Evolutionary conservation across 2,797 vertebrate genomes (phyloP).

Genomic region (Hippocampus kuda): DNA sequence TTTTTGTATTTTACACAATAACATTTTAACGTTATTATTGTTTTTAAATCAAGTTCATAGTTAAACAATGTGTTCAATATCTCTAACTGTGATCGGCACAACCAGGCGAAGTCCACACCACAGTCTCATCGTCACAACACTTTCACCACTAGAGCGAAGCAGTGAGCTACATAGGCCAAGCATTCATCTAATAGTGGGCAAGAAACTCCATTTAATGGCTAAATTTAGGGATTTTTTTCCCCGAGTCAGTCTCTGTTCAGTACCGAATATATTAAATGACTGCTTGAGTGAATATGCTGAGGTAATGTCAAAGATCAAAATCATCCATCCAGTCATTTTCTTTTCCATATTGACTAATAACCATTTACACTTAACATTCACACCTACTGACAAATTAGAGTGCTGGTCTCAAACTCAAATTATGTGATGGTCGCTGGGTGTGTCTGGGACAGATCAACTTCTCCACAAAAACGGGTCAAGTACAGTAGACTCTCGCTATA

Average conservation of each 20-base stretch:
- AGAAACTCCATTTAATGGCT: not conserved
- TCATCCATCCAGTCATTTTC: not conserved
- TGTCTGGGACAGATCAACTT: too few species aligned
- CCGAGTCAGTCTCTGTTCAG: not conserved
- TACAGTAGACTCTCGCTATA: too few species aligned
- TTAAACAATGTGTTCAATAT: not conserved
- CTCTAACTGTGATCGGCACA: not conserved
- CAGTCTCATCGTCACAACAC: not conserved
- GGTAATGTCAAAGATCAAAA: not conserved
- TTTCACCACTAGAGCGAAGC: slow-evolving; percentile 2
- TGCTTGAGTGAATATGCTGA: not conserved
- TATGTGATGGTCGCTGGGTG: too few species aligned
- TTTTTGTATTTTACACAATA: not conserved
- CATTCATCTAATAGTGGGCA: not conserved
- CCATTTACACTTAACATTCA: too few species aligned
- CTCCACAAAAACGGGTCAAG: too few species aligned
- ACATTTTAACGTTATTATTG: not conserved
- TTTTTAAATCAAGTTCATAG: not conserved
- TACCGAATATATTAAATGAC: not conserved
- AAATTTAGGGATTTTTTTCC: not conserved
- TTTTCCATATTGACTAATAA: too few species aligned
- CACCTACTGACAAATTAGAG: too few species aligned
- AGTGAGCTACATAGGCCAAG: not conserved
- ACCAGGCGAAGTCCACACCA: not conserved
- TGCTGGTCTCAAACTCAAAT: too few species aligned